These are phyloP conservation scores for Lithodes maja DNA, from an alignment of 2,888 invertebrate genomes.

Conservation along the genomic window DNA sequence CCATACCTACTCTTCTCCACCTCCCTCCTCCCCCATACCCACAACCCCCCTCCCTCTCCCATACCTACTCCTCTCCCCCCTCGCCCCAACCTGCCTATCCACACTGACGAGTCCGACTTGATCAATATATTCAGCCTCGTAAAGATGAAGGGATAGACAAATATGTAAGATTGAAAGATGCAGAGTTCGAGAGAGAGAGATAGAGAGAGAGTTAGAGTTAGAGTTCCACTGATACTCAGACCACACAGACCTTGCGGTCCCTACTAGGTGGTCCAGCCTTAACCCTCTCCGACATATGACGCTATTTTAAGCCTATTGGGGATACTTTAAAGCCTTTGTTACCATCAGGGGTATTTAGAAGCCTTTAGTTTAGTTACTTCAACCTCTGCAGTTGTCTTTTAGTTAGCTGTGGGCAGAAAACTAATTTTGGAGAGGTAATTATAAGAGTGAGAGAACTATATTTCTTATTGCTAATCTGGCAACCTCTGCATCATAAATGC, in stretches of 20 bases:
- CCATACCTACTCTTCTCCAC: background rate
- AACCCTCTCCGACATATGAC: too few species aligned
- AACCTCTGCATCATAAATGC: too few species aligned
- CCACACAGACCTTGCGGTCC: background rate
- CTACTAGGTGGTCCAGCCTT: background rate
- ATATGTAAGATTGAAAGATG: slow-evolving; percentile 7
- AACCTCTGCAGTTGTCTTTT: too few species aligned
- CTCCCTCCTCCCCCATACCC: background rate
- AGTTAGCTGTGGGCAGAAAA: too few species aligned
- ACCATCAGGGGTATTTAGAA: too few species aligned
- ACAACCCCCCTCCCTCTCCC: background rate
- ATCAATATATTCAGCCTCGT: slow-evolving; percentile 6
- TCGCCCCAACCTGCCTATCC: background rate
- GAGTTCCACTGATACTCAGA: too few species aligned
- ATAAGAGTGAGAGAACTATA: too few species aligned
- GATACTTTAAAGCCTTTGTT: too few species aligned
- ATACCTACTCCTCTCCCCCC: background rate
- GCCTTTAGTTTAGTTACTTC: too few species aligned
- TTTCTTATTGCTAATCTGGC: too few species aligned
- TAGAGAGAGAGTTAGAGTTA: background rate
- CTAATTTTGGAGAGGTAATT: too few species aligned
- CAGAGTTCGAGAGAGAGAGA: background rate
- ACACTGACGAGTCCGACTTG: background rate
- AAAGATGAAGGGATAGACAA: slow-evolving; percentile 8
- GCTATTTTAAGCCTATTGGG: too few species aligned